Evolutionary conservation across 2,888 invertebrate species (phyloP), one percentile per base, ranked within the genome.

Genomic region (Macrosoma leucophasiata): DNA sequence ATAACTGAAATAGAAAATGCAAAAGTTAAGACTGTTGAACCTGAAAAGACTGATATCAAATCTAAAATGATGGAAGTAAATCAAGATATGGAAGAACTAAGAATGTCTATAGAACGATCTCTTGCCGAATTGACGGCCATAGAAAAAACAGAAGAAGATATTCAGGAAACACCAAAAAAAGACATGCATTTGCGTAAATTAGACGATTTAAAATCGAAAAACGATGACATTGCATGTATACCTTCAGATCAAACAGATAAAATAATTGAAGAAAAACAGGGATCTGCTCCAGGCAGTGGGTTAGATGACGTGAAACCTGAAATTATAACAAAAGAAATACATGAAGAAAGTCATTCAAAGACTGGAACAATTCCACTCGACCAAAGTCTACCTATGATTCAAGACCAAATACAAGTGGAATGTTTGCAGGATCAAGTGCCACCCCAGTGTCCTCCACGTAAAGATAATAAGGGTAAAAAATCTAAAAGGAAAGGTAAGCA

Each of bases 21-120:
- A 38, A 28, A 30, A 22, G 36, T 36, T 13, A 48, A 41, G 9
- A 33, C 35, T 24, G 33, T 20, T 18, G 53, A 52, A 27, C 51
- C 57, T 33, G 74, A 75, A 50, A 76, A 74, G 42, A 77, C 68
- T 3, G 76, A 75, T 46, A 50, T 79, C 1, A 79, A 77, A 57
- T 76, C 79, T 1, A 78, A 81, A 64, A 74, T 78, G 51, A 65
- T 79, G 53, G 81, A 81, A 55, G 82, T 82, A 0, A 79, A 75
- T 42, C 62, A 73, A 52, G 81, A 79, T 31, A 75, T 84, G 77
- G 78, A 82, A 46, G 81, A 75, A 30, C 51, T 84, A 25, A 65
- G 74, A 31, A 29, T 68, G 10, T 81, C 82, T 1, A 77, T 84
- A 34, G 84, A 84, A 55, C 68, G 62, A 39, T 81, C 84, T 11